A percentile compares a stretch with the other conserved stretches of the same genome.
Evolutionary conservation across 2,113 vertebrate genomes (phyloP).

Genomic region (Paracanthobrama guichenoti): DNA sequence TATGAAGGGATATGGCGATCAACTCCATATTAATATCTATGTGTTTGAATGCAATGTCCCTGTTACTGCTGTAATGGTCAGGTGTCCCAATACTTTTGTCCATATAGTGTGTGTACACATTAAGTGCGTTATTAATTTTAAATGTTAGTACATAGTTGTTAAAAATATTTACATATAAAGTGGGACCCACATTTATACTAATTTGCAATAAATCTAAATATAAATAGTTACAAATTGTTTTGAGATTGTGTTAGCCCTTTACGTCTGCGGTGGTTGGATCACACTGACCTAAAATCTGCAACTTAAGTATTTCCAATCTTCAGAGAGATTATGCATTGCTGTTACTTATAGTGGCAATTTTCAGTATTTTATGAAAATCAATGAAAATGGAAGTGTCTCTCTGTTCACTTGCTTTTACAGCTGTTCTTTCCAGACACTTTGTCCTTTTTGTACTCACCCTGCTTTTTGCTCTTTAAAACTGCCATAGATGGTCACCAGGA

Average conservation of each 20-base stretch:
- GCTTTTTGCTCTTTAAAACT: constrained; percentile 37
- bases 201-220: neutral
- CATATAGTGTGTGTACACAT: no score
- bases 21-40: no score
- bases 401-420: neutral
- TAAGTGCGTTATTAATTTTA: no score
- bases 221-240: neutral
- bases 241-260: neutral
- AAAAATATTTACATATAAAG: no score
- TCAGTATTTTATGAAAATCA: neutral
- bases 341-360: neutral
- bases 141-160: no score
- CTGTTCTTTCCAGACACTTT: constrained; percentile 12
- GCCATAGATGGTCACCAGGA: constrained; percentile 41
- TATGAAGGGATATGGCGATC: no score
- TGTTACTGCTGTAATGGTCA: no score
- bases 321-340: neutral
- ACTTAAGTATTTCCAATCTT: neutral
- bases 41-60: no score
- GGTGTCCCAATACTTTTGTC: no score
- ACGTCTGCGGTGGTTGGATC: neutral
- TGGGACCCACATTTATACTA: neutral
- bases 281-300: neutral
- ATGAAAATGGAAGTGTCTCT: neutral
- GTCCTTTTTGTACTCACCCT: neutral